Percentiles rank a stretch among this genome's conserved stretches.
phyloP scores from a whole-genome alignment of 2,113 vertebrate genomes.

The Panthera leo region DNA sequence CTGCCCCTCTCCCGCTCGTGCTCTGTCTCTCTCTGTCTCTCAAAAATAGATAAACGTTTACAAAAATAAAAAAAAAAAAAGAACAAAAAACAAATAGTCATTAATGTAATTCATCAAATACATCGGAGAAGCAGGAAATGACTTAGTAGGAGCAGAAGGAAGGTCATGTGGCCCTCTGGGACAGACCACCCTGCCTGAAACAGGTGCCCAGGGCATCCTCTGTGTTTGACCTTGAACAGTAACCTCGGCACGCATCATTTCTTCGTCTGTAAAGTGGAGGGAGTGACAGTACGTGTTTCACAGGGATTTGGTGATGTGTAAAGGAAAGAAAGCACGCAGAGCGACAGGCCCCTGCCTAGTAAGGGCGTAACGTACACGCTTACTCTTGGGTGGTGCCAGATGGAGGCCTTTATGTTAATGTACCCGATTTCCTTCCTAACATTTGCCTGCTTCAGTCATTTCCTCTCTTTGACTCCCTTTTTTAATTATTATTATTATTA shows the following conservation, averaged over 20 bases:
- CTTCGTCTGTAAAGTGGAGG: neutral
- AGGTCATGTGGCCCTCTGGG: neutral
- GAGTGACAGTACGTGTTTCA: fast-evolving
- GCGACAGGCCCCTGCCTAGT: neutral
- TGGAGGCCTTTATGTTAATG: neutral
- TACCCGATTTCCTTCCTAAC: neutral
- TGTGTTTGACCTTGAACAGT: neutral
- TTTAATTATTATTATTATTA: too few species aligned
- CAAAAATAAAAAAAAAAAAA: too few species aligned
- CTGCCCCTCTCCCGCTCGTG: too few species aligned
- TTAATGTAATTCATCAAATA: neutral
- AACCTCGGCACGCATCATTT: neutral
- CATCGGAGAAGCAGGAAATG: neutral
- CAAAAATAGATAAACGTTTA: too few species aligned
- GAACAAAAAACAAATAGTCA: too few species aligned
- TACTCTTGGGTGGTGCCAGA: fast-evolving
- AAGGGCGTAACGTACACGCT: fast-evolving
- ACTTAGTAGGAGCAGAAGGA: neutral
- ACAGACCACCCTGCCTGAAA: too few species aligned
- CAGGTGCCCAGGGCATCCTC: neutral
- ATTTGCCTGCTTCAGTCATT: neutral
- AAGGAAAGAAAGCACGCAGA: fast-evolving
- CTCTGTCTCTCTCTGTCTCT: too few species aligned
- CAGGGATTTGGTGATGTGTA: neutral
- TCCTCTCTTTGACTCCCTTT: neutral